A percentile compares a stretch with the other conserved stretches of the same genome.
Conservation (phyloP, 2,888 invertebrate species). For the Allolobophora icterica region DNA sequence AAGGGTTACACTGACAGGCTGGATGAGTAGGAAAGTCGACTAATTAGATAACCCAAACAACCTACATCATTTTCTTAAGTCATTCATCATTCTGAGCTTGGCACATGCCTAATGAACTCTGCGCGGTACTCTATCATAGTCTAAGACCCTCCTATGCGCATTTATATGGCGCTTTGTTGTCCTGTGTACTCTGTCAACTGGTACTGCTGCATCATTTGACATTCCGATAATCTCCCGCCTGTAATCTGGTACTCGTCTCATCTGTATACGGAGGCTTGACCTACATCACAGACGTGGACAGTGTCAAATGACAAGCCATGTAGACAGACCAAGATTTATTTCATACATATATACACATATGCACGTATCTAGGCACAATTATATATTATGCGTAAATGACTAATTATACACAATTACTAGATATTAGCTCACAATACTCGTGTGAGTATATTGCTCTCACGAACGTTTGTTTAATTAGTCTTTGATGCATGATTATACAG, state of each 20-base stretch:
- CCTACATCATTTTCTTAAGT: slow-evolving; percentile 11
- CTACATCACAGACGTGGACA: slow-evolving; percentile 8
- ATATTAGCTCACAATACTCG: too few relatives aligned
- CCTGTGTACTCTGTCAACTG: neutral
- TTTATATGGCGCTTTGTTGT: slow-evolving; percentile 11
- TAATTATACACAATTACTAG: too few relatives aligned
- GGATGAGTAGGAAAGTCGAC: neutral
- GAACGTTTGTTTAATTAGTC: neutral
- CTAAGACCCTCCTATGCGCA: neutral
- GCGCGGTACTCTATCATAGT: slow-evolving; percentile 7
- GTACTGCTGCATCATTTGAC: neutral
- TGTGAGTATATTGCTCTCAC: too few relatives aligned
- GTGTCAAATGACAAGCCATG: neutral
- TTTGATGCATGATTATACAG: too few relatives aligned
- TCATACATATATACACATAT: too few relatives aligned
- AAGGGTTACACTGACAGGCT: slow-evolving; percentile 11
- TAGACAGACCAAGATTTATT: neutral
- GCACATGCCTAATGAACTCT: slow-evolving; percentile 17
- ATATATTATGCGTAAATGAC: too few relatives aligned
- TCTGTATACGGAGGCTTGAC: neutral
- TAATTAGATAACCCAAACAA: slow-evolving; percentile 17
- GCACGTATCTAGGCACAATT: too few relatives aligned
- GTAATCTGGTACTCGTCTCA: slow-evolving; percentile 12
- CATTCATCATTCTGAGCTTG: slow-evolving; percentile 12
- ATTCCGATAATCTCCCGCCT: slow-evolving; percentile 11